Evolutionary conservation across 1,140 invertebrate species (phyloP), one percentile per base, ranked within the genome.

Genomic region (Pogonomyrmex californicus): DNA sequence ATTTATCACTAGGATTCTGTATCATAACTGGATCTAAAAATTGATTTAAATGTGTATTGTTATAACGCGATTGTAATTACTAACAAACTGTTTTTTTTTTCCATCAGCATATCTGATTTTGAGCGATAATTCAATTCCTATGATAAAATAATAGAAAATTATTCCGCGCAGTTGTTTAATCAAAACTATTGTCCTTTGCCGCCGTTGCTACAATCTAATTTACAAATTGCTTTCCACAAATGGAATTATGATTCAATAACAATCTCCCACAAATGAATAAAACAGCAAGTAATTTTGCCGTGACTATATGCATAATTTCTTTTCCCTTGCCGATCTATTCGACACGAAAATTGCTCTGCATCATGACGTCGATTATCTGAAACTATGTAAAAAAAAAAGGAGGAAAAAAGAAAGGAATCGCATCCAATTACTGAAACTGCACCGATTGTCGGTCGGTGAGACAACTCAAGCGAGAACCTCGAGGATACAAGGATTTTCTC

Each of bases 381-480:
- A 60, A 49, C n/a, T n/a, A n/a, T n/a, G n/a, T 30, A 36, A 23
- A 62, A 47, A 58, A 63, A 60, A 73, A 14, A 10, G 4, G 23
- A 30, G 1, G 44, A 66, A 66, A 68, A 63, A 36, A 65, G n/a
- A n/a, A 56, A 44, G 30, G 10, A 47, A 83, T 60, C 66, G 41
- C 79, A n/a, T 82, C 51, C 79, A 75, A 73, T 73, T 83, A 83
- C 68, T 83, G 41, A 83, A 73, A 73, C 54, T 49, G 54, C 49
- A 70, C 47, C 79, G 68, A 75, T 83, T 83, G 79, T 83, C 68
- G 51, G 78, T 70, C 17, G 79, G 41, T 47, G 68, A 83, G 68
- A 47, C 79, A 83, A 75, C 68, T 73, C 68, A 23, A 83, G 54
- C 58, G 56, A 75, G 47, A 36, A 75, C 23, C 58, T 51, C 60